phyloP scores from a whole-genome alignment of 2,113 vertebrate genomes.

The Cairina moschata region DNA sequence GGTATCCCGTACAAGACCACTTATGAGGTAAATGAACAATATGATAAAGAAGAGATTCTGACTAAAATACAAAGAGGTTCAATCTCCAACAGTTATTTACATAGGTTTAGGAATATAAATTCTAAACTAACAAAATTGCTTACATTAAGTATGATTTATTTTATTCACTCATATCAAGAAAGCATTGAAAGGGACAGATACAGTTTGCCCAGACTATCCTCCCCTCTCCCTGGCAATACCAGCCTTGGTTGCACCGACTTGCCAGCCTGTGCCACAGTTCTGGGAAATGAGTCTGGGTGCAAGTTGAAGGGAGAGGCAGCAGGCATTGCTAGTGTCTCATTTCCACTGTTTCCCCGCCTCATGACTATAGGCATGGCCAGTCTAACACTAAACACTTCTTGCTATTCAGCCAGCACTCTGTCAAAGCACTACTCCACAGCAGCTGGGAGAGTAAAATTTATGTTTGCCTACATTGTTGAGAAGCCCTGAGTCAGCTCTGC shows the following conservation, averaged over 20 bases:
- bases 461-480: slow-evolving; percentile 27
- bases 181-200: not conserved
- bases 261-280: not conserved
- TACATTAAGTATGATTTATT: not conserved
- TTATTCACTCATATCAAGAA: not conserved
- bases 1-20: not conserved
- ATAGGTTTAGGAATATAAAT: not conserved
- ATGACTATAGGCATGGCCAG: not conserved
- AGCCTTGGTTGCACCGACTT: not conserved
- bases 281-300: not conserved
- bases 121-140: not conserved
- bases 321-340: not conserved
- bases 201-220: not conserved
- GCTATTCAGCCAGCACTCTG: not conserved
- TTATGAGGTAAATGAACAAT: not conserved
- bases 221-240: not conserved
- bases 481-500: slow-evolving; percentile 53
- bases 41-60: not conserved
- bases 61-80: not conserved
- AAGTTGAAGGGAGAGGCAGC: not conserved
- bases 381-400: not conserved
- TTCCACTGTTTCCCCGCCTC: not conserved
- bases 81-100: not conserved
- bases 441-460: slow-evolving; percentile 37
- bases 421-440: not conserved